Conservation (phyloP, 2,797 vertebrate genomes). For the Rachycentron canadum region DNA sequence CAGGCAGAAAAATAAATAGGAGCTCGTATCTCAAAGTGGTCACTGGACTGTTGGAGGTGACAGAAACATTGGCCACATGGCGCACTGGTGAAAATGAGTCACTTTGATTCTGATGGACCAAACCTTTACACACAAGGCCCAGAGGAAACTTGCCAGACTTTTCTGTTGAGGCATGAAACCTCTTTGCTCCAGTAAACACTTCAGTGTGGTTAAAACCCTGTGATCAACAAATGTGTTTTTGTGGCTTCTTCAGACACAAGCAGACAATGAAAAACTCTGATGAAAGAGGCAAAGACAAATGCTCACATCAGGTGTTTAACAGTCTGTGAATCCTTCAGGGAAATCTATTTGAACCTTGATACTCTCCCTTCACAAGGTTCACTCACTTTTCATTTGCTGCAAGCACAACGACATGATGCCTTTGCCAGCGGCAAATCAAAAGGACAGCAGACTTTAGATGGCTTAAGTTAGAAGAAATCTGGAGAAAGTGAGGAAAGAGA, state of each 20-base stretch:
- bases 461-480: constrained; percentile 9
- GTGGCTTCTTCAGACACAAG: not conserved
- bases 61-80: constrained; percentile 33
- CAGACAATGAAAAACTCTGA: not conserved
- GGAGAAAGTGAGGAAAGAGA: constrained; percentile 4
- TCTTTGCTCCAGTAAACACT: not conserved
- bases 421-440: constrained; percentile 11
- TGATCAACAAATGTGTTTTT: constrained; percentile 3
- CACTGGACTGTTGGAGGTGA: constrained; percentile 33
- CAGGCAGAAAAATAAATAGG: constrained; percentile 29
- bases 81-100: constrained; percentile 14
- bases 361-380: constrained; percentile 11
- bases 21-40: constrained; percentile 21
- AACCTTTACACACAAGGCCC: not conserved
- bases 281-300: constrained; percentile 13
- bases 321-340: constrained; percentile 15
- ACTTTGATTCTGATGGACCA: not conserved
- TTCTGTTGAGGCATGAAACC: not conserved
- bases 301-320: constrained; percentile 25
- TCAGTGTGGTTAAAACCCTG: too few species aligned
- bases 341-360: constrained; percentile 26
- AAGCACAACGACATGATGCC: not conserved
- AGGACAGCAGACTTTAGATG: constrained; percentile 1
- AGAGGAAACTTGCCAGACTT: not conserved
- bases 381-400: constrained; percentile 38